Evolutionary conservation across 1,140 invertebrate genomes (phyloP).

Genomic region (Myzus persicae): DNA sequence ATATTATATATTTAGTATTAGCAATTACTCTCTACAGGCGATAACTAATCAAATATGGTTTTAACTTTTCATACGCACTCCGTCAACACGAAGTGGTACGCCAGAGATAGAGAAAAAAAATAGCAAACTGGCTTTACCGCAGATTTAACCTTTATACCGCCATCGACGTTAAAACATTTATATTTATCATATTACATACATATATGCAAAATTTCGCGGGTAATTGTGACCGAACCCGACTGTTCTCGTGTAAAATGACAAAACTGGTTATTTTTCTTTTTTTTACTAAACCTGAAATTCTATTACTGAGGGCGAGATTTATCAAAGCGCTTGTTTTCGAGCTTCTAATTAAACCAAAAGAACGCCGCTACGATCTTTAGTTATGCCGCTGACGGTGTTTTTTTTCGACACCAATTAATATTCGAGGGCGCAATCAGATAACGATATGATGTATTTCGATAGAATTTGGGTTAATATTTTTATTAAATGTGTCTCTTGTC

Average conservation of each 20-base stretch:
- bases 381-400: not conserved
- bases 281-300: conserved; percentile 30
- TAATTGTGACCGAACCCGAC: conserved; percentile 1
- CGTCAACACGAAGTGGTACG: not conserved
- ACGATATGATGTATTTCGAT: not conserved
- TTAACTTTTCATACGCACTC: not conserved
- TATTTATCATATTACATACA: not conserved
- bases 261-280: conserved; percentile 25
- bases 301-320: conserved; percentile 20
- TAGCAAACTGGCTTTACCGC: not conserved
- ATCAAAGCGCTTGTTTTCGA: not conserved
- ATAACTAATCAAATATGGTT: conserved; percentile 29
- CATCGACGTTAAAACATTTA: not conserved
- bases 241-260: conserved; percentile 22
- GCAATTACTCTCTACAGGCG: not conserved
- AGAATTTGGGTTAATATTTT: conserved; percentile 45
- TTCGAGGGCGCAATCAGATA: not conserved
- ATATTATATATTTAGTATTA: not conserved
- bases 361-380: not conserved
- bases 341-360: conserved; percentile 35
- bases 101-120: not conserved
- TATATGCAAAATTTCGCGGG: conserved; percentile 17
- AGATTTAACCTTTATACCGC: conserved; percentile 31
- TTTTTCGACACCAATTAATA: conserved; percentile 40
- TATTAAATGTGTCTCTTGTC: not conserved